Conservation (phyloP, 2,113 vertebrate genomes). For the Actenoides hombroni region DNA sequence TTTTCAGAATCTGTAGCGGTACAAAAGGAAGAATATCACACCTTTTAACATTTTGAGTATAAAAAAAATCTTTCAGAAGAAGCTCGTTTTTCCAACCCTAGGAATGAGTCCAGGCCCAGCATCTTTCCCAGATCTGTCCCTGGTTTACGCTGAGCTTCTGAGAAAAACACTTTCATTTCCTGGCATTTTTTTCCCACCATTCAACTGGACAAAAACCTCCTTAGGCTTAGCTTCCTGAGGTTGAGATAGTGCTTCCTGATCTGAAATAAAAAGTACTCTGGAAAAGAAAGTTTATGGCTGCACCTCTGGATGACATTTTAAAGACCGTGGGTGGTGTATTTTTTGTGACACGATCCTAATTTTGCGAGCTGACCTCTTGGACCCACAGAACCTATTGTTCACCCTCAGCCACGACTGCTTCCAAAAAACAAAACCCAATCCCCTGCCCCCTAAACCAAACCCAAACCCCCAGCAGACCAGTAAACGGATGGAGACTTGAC, state of each 20-base stretch:
- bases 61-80: not conserved
- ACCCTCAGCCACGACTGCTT: not conserved
- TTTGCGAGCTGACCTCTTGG: not conserved
- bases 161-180: not conserved
- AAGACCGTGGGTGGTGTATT: not conserved
- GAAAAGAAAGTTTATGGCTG: not conserved
- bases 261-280: not conserved
- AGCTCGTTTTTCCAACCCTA: not conserved
- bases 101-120: not conserved
- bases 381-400: constrained; percentile 14
- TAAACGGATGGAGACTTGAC: constrained; percentile 39
- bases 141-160: not conserved
- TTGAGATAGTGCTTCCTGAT: not conserved
- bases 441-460: not conserved
- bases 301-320: not conserved
- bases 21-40: not conserved
- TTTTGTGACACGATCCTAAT: not conserved
- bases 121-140: not conserved
- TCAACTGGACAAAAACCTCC: not conserved
- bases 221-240: not conserved
- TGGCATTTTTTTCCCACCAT: not conserved
- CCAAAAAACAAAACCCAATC: not conserved
- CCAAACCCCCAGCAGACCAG: not conserved
- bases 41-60: not conserved
- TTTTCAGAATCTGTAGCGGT: not conserved